These are phyloP conservation scores for Otis tarda DNA, from an alignment of 2,113 vertebrate genomes.

Conservation along the genomic window DNA sequence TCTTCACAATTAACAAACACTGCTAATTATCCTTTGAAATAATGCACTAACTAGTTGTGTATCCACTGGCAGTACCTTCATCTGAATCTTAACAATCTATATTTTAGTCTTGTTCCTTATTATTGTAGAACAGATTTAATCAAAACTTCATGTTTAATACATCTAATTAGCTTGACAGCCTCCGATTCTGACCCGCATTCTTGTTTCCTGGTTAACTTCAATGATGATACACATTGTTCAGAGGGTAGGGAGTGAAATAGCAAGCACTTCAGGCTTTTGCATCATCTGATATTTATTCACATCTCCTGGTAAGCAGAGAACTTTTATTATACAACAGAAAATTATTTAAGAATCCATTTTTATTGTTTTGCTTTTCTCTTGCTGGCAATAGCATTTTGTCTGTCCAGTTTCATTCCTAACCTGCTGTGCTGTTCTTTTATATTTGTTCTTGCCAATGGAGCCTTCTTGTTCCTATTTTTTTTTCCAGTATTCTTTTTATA, in stretches of 20 bases:
- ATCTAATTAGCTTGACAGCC: not conserved
- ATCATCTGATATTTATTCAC: not conserved
- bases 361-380: not conserved
- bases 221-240: not conserved
- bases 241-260: not conserved
- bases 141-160: not conserved
- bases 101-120: not conserved
- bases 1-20: not conserved
- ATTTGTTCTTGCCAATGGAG: not conserved
- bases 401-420: not conserved
- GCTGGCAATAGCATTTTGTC: not conserved
- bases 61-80: not conserved
- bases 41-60: not conserved
- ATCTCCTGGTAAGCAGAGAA: not conserved
- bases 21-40: not conserved
- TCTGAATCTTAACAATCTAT: not conserved
- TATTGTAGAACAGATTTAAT: not conserved
- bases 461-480: not conserved
- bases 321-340: not conserved
- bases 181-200: not conserved
- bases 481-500: not conserved
- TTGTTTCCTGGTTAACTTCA: not conserved
- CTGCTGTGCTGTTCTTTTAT: not conserved
- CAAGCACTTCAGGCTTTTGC: not conserved
- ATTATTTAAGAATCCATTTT: not conserved